Evolutionary conservation across 2,113 vertebrate genomes (phyloP).

Genomic region (Bombycilla garrulus): DNA sequence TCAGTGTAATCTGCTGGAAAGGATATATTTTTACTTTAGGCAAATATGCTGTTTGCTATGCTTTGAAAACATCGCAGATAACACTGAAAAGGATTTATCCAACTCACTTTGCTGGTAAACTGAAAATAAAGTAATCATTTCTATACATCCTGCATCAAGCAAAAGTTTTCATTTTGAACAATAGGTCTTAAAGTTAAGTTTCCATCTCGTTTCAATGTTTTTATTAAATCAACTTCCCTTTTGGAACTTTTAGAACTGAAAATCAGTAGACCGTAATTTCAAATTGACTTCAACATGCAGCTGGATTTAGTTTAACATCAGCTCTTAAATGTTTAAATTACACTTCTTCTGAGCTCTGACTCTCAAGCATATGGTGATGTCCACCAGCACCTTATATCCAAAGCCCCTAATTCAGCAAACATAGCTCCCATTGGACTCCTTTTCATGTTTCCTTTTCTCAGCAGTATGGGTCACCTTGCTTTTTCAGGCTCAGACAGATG

Average conservation of each 20-base stretch:
- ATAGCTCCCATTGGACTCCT: not conserved
- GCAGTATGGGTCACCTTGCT: not conserved
- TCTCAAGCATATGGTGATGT: not conserved
- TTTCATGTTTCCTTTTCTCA: not conserved
- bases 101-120: not conserved
- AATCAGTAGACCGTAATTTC: not conserved
- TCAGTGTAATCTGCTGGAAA: not conserved
- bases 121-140: not conserved
- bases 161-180: not conserved
- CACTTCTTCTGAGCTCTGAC: not conserved
- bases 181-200: not conserved
- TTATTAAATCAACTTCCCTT: not conserved
- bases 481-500: not conserved
- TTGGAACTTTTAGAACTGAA: slow-evolving; percentile 5
- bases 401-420: not conserved
- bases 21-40: not conserved
- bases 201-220: not conserved
- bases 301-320: slow-evolving; percentile 31
- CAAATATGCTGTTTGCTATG: not conserved
- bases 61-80: not conserved
- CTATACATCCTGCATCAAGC: not conserved
- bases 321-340: slow-evolving; percentile 21
- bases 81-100: not conserved
- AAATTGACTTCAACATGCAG: slow-evolving; percentile 3
- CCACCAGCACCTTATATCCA: not conserved